phyloP scores from a whole-genome alignment of 2,113 vertebrate genomes.

The Falcunculus frontatus region DNA sequence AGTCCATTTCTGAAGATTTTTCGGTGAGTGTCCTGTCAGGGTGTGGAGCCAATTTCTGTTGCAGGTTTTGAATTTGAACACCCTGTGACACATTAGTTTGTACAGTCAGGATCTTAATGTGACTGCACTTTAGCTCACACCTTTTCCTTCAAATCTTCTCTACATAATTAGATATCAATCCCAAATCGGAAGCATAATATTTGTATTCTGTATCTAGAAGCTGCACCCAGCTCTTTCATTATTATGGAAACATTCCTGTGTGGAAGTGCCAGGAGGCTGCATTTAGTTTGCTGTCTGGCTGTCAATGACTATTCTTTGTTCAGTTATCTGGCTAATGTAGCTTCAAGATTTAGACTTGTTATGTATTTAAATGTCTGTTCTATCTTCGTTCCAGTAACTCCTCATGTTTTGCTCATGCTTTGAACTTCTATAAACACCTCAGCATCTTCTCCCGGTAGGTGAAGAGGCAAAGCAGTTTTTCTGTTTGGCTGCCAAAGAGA shows the following conservation, averaged over 20 bases:
- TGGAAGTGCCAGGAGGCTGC: not conserved
- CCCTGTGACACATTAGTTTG: not conserved
- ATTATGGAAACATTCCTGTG: not conserved
- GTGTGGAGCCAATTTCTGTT: not conserved
- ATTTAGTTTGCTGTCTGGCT: not conserved
- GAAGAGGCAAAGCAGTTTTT: not conserved
- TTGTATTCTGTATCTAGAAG: conserved; percentile 22
- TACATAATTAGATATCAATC: not conserved
- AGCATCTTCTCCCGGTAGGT: not conserved
- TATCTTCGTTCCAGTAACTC: not conserved
- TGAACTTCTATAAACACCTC: conserved; percentile 33
- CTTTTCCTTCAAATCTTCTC: not conserved
- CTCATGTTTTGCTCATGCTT: not conserved
- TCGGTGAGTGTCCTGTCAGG: accelerated
- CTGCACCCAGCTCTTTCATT: not conserved
- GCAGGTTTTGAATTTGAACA: not conserved
- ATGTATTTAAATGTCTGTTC: not conserved
- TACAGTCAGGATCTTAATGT: not conserved
- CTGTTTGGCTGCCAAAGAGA: not conserved
- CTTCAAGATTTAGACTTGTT: conserved; percentile 8
- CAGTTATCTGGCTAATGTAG: conserved; percentile 20
- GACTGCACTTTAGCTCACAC: not conserved
- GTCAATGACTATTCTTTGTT: not conserved
- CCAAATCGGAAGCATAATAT: conserved; percentile 25
- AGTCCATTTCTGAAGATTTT: not conserved